Percentiles rank a stretch among this genome's conserved stretches.
phyloP scores from a whole-genome alignment of 2,797 vertebrate genomes.

The Halcyon smyrnensis region DNA sequence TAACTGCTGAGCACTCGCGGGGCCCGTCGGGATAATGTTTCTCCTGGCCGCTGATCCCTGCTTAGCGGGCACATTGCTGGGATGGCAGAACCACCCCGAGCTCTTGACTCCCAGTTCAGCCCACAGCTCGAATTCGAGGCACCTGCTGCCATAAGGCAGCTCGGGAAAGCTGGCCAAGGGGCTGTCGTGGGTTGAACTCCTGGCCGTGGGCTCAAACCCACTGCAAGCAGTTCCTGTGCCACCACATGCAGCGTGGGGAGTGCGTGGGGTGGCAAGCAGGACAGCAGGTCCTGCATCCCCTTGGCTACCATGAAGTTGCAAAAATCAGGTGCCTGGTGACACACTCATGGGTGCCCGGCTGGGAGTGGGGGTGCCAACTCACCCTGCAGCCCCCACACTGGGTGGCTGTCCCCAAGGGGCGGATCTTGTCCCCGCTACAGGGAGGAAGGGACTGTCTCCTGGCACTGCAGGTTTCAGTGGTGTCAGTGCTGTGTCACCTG shows the following conservation, averaged over 20 bases:
- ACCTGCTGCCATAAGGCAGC: slow-evolving; percentile 10
- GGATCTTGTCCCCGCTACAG: background rate
- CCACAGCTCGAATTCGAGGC: slow-evolving; percentile 32
- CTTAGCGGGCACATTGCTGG: slow-evolving; percentile 45
- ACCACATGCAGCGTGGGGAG: fast-evolving
- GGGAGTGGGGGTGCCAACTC: background rate
- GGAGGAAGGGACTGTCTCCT: background rate
- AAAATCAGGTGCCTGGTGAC: background rate
- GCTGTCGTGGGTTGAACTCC: fast-evolving
- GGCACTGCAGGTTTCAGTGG: background rate
- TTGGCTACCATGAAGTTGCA: background rate
- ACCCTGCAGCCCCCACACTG: fast-evolving
- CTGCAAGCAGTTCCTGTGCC: background rate
- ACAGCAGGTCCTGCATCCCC: background rate
- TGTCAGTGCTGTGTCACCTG: background rate
- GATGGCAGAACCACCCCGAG: background rate
- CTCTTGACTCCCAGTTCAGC: background rate
- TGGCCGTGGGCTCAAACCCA: fast-evolving
- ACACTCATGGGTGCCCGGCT: background rate
- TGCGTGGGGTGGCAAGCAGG: background rate
- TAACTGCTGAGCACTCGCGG: background rate
- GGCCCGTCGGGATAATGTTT: background rate
- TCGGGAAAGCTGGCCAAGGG: background rate
- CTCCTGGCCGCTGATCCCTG: slow-evolving; percentile 1
- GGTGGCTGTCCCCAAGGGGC: background rate